Evolutionary conservation across 2,888 invertebrate species (phyloP), one percentile per base, ranked within the genome.

Genomic region (Choreutis nemorana): DNA sequence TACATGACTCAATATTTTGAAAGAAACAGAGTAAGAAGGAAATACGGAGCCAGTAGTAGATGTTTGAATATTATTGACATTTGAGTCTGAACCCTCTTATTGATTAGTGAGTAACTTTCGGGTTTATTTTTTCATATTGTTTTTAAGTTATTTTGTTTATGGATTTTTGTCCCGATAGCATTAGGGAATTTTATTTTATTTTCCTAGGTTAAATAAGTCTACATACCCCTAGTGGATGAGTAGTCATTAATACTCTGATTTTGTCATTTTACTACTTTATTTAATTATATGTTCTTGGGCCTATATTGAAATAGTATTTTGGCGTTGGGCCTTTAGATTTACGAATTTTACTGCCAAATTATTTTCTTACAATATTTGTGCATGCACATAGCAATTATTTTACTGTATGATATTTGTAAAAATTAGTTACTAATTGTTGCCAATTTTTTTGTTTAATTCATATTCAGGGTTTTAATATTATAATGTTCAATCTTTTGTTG

Each of bases 341-440:
- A 78, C 72, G 77, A 77, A 77, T 63, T 77, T 78, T 78, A 78
- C 78, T 78, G 78, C 78, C 78, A 78, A 78, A 75, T 78, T 78
- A 73, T 77, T 77, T 78, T 77, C 73, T 68, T 77, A 77, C 72
- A 58, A 70, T 73, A 72, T 73, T 75, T 75, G 77, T 73, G 77
- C 72, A 71, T 77, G 72, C 73, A 75, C 73, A 72, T 72, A 64
- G 70, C 72, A 72, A 75, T 77, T 75, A 77, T 77, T 77, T 73
- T 72, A 73, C 71, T 75, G 63, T 71, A 72, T 70, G 49, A 67
- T 72, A 71, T 68, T 60, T 71, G 58, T 59, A 71, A 65, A 70
- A 52, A 73, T 52, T 73, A 72, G 70, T 75, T 75, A 68, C 62
- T 73, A 73, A 71, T 73, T 77, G 78, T 78, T 78, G 77, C 73